These are phyloP conservation scores for Lasioglossum calceatum DNA, from an alignment of 2,888 invertebrate species.

Conservation along the genomic window DNA sequence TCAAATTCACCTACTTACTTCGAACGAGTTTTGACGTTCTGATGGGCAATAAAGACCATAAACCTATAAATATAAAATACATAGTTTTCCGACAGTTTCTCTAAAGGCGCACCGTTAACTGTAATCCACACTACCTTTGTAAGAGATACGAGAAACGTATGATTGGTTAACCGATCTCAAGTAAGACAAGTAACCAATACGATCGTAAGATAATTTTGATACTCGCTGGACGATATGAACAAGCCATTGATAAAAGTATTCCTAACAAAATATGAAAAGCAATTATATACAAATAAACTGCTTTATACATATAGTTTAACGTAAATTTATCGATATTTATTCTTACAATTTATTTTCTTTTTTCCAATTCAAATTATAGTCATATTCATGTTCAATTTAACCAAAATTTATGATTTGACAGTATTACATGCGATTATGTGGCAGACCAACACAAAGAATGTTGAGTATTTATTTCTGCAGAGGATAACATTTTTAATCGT, in stretches of 20 bases:
- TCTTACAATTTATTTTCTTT: background rate
- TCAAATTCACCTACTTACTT: conserved; percentile 38
- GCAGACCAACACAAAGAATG: too few relatives aligned
- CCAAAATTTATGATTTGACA: too few relatives aligned
- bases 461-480: too few relatives aligned
- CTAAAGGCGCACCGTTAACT: background rate
- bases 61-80: background rate
- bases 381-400: background rate
- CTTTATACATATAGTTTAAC: background rate
- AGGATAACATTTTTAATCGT: too few relatives aligned
- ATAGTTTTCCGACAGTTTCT: conserved; percentile 15
- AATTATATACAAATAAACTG: background rate
- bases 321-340: background rate
- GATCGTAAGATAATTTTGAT: conserved; percentile 1
- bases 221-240: background rate
- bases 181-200: conserved; percentile 25
- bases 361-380: background rate
- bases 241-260: background rate
- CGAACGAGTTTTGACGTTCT: background rate
- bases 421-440: too few relatives aligned
- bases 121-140: conserved; percentile 1
- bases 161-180: conserved; percentile 23
- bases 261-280: background rate
- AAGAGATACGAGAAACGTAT: background rate
- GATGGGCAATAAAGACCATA: conserved; percentile 20